phyloP scores from a whole-genome alignment of 2,797 vertebrate genomes.

The Bovichtus diacanthus region DNA sequence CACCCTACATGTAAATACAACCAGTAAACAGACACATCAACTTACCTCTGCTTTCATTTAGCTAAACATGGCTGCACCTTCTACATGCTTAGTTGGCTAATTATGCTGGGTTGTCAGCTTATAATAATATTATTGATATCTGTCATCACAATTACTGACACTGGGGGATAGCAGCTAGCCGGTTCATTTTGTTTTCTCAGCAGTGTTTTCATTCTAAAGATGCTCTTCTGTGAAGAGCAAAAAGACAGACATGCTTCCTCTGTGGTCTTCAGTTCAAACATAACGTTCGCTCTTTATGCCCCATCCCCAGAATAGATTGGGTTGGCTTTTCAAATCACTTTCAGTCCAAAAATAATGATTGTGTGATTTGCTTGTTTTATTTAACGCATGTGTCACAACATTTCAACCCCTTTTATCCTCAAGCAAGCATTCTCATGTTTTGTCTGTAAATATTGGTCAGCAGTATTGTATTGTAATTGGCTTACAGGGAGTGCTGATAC shows the following conservation, averaged over 20 bases:
- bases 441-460: background rate
- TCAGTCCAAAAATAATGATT: background rate
- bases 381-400: background rate
- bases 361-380: background rate
- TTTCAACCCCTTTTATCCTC: background rate
- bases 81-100: background rate
- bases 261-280: background rate
- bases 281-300: background rate
- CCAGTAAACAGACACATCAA: background rate
- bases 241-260: background rate
- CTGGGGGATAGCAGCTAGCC: too few species aligned
- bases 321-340: background rate
- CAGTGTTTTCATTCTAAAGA: background rate
- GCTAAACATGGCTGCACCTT: background rate
- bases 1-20: background rate
- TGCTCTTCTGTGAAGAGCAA: background rate
- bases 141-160: background rate
- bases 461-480: background rate
- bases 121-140: background rate
- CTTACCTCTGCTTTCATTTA: background rate
- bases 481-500: background rate
- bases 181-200: too few species aligned
- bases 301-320: background rate
- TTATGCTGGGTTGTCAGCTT: background rate
- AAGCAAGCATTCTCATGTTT: background rate